These are phyloP conservation scores for Cyanoramphus novaezelandiae DNA, from an alignment of 2,113 vertebrate genomes.

Conservation along the genomic window DNA sequence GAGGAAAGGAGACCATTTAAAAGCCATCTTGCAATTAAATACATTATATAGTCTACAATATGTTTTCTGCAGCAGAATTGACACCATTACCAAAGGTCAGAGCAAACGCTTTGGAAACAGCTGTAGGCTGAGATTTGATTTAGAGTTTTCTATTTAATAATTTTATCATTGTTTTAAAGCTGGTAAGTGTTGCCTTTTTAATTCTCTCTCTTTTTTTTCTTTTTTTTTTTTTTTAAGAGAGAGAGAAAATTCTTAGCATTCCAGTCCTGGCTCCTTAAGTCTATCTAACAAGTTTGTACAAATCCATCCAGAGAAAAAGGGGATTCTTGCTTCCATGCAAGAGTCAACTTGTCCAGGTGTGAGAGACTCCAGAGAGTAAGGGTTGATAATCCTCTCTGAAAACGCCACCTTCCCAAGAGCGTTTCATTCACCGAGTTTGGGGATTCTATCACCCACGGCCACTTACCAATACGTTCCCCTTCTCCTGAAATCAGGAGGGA, in stretches of 20 bases:
- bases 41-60: constrained; percentile 20
- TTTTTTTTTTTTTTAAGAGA: background rate
- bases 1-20: constrained; percentile 51
- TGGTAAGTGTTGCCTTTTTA: constrained; percentile 2
- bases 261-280: constrained; percentile 77
- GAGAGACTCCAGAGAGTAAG: constrained; percentile 16
- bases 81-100: constrained; percentile 40
- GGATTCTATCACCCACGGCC: background rate
- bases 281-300: constrained; percentile 82
- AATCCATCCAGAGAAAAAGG: constrained; percentile 71
- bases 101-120: constrained; percentile 32
- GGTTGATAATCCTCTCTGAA: constrained; percentile 36
- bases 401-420: background rate
- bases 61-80: constrained; percentile 35
- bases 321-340: constrained; percentile 76
- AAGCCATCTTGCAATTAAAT: constrained; percentile 63
- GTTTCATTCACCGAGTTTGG: background rate
- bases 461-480: background rate
- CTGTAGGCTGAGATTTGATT: constrained; percentile 4
- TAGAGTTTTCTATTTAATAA: constrained; percentile 34
- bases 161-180: constrained; percentile 43
- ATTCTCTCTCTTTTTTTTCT: background rate
- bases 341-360: constrained; percentile 78
- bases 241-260: constrained; percentile 76
- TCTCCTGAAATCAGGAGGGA: constrained; percentile 41